These are phyloP conservation scores for Stenotaenia linearis DNA, from an alignment of 2,888 invertebrate genomes.

Conservation along the genomic window DNA sequence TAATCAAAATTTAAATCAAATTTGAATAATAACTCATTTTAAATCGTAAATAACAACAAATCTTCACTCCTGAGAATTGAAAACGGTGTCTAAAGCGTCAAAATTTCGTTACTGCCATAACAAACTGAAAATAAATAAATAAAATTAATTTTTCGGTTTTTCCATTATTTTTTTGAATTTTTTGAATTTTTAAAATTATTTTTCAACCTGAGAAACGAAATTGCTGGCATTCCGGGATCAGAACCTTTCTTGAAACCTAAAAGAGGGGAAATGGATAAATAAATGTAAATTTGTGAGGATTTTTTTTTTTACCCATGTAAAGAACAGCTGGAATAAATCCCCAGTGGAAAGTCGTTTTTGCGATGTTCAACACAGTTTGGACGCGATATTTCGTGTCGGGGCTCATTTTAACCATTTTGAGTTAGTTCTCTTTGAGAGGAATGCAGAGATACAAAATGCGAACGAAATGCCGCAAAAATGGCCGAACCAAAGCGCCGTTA, in stretches of 20 bases:
- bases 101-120: neutral
- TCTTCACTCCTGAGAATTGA: no score
- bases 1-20: no score
- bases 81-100: no score
- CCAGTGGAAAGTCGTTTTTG: conserved; percentile 61
- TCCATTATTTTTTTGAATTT: neutral
- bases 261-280: neutral
- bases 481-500: no score
- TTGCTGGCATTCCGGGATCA: neutral
- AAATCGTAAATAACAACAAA: no score
- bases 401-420: conserved; percentile 41
- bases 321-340: conserved; percentile 64
- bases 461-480: no score
- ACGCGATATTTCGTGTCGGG: conserved; percentile 60
- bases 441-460: no score
- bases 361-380: conserved; percentile 55
- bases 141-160: neutral
- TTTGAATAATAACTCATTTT: no score
- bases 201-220: neutral
- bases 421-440: no score
- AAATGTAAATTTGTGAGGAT: neutral
- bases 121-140: neutral
- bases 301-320: conserved; percentile 55
- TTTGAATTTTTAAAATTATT: neutral
- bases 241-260: neutral